Base-by-base conservation (phyloP, 2,797 vertebrate genomes). In the Hoplostethus mediterraneus region DNA sequence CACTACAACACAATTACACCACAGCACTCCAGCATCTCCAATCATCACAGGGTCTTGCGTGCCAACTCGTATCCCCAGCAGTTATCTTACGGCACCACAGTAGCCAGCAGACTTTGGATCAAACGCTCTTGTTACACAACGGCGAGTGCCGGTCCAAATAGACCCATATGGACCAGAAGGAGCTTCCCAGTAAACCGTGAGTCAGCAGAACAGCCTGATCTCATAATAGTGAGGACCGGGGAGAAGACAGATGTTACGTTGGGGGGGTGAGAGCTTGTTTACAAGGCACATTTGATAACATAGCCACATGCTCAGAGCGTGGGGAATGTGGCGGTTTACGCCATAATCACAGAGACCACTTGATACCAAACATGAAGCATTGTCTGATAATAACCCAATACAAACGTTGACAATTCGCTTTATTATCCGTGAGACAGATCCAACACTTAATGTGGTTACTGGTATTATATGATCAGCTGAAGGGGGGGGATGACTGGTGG, bases 101-200 rank as follows among this genome's bases (percentile, higher is more conserved):
- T 52, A 68, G 87, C 79, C 68, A 65, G 75, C 28, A 49, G 74
- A 87, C 80, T 83, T 79, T 80, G 81, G 84, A 81, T 71, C 56
- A 54, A 79, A 58, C 76, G 64, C 49, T 36, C 62, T 42, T 17
- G 85, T 93, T 92, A 90, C 71, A 86, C 88, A 91, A 90, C 84
- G 81, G 63, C 45, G 65, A 60, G 49, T 33, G 44, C 79, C 3
- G 55, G 77, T 78, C 84, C 77, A 88, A 76, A 62, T 25, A 28
- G 61, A 66, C 64, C 75, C 86, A 53, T 61, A 70, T 21, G 77
- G 56, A 65, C 72, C 63, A 73, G 79, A 72, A 80, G 75, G 71
- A 89, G 81, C 76, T 79, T 84, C 77, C 54, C 63, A 36, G 47
- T 36, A 55, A 73, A 81, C 63, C 77, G 63, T 73, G 40, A 91